Evolutionary conservation across 1,140 invertebrate species (phyloP).

Genomic region (Drosophila melanogaster): Release_6_plus_ISO1_MT NT_033779.5:2720001-2720500

Average conservation of each 20-base stretch:
- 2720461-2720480: slow-evolving; percentile 11
- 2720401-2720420: slow-evolving; percentile 1
- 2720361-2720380: slow-evolving; percentile 10
- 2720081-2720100: slow-evolving; percentile 83
- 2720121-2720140: slow-evolving; percentile 81
- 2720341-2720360: slow-evolving; percentile 65
- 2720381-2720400: slow-evolving; percentile 42
- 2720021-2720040: slow-evolving; percentile 53
- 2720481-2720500: background rate
- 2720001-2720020: slow-evolving; percentile 62
- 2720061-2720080: slow-evolving; percentile 53
- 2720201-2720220: slow-evolving; percentile 46
- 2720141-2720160: slow-evolving; percentile 33
- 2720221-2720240: slow-evolving; percentile 72
- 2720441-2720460: slow-evolving; percentile 8
- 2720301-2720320: slow-evolving; percentile 61
- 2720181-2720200: slow-evolving; percentile 34
- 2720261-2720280: slow-evolving; percentile 75
- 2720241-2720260: slow-evolving; percentile 57
- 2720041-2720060: slow-evolving; percentile 47
- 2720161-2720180: slow-evolving; percentile 19
- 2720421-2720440: slow-evolving; percentile 5
- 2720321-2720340: slow-evolving; percentile 51
- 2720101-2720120: slow-evolving; percentile 82
- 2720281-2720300: too few species aligned